phyloP scores from a whole-genome alignment of 2,797 vertebrate genomes.

The Sebastes reedi region DNA sequence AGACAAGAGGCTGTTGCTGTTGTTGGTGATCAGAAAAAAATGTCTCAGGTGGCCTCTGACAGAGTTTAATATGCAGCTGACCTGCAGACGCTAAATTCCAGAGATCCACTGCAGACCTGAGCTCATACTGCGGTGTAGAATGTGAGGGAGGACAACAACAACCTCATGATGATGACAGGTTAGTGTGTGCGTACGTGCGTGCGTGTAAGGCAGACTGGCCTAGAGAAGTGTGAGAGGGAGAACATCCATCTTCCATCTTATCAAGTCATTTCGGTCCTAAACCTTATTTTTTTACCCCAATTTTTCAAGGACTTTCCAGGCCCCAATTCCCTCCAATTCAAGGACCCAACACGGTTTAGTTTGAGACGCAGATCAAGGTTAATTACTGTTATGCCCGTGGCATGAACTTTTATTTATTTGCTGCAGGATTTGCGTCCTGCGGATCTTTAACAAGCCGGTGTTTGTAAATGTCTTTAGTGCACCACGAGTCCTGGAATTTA shows the following conservation, averaged over 20 bases:
- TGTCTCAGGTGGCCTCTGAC: not conserved
- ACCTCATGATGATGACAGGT: not conserved
- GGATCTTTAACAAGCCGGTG: not conserved
- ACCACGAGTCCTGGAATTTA: not conserved
- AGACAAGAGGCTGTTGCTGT: not conserved
- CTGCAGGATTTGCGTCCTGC: too few relatives aligned
- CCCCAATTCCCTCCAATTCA: too few relatives aligned
- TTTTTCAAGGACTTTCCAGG: not conserved
- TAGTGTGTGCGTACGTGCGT: not conserved
- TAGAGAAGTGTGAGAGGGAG: not conserved
- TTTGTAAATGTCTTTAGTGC: not conserved
- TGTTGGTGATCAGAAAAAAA: not conserved
- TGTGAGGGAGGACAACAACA: conserved; percentile 19
- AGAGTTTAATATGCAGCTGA: not conserved
- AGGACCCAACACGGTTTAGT: not conserved
- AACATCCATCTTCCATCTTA: not conserved
- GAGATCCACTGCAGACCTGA: not conserved
- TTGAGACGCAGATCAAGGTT: not conserved
- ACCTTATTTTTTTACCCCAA: too few relatives aligned
- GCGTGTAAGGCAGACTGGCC: not conserved
- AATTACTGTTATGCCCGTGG: not conserved
- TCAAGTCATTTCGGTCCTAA: not conserved
- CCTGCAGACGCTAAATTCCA: conserved; percentile 26
- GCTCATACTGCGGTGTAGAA: conserved; percentile 4
- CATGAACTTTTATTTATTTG: not conserved